Evolutionary conservation across 2,797 vertebrate genomes (phyloP).

Genomic region (Pangasius mekongensis): DNA sequence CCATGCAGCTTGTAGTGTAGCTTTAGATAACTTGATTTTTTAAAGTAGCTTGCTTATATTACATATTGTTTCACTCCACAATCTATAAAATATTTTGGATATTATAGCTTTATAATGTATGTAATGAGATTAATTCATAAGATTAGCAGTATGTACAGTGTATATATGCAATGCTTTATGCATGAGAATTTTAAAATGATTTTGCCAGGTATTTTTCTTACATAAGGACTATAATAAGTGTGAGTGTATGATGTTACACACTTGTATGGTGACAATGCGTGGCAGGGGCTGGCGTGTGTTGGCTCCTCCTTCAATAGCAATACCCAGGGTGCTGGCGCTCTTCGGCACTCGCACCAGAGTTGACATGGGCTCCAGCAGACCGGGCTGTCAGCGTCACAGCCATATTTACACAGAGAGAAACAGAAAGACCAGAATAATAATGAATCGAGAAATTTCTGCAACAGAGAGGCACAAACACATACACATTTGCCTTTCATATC

Average conservation of each 20-base stretch:
- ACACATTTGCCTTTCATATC: conserved; percentile 32
- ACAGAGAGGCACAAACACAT: conserved; percentile 15
- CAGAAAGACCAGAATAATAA: conserved; percentile 17
- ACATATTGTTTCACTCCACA: background rate
- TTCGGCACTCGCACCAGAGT: conserved; percentile 88
- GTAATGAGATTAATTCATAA: background rate
- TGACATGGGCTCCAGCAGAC: conserved; percentile 90
- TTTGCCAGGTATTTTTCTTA: background rate
- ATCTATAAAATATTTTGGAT: background rate
- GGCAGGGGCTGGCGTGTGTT: conserved; percentile 96
- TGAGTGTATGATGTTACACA: conserved; percentile 62
- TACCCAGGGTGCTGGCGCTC: conserved; percentile 91
- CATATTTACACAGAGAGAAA: conserved; percentile 12
- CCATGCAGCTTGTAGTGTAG: background rate
- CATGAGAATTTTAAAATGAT: background rate
- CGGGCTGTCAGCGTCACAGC: conserved; percentile 76
- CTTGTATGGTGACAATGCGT: conserved; percentile 97
- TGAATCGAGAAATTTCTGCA: background rate
- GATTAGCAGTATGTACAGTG: background rate
- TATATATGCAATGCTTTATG: background rate
- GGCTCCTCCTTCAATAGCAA: conserved; percentile 95
- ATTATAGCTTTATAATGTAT: background rate
- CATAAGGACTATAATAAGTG: background rate
- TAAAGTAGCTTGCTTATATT: no score
- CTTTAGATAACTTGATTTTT: background rate